Percentiles rank a stretch among this genome's conserved stretches.
Conservation (phyloP, 2,113 vertebrate genomes). For the Leucoraja erinaceus region DNA sequence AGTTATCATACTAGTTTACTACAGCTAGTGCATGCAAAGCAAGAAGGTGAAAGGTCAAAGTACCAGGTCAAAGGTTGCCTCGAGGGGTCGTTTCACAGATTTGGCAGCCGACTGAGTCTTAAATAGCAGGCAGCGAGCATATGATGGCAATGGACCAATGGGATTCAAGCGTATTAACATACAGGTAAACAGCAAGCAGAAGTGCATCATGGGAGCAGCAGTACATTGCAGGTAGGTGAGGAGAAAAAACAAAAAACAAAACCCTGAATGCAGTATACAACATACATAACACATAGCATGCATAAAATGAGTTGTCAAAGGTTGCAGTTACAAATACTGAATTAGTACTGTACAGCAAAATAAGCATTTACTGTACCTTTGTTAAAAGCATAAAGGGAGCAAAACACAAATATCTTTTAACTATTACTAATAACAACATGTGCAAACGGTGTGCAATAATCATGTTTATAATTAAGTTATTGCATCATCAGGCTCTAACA, state of each 20-base stretch:
- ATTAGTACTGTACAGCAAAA: constrained; percentile 87
- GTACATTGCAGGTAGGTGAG: constrained; percentile 99
- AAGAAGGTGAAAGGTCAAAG: constrained; percentile 99
- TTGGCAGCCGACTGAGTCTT: constrained; percentile 99
- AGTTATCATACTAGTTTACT: constrained; percentile 87
- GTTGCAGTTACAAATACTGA: constrained; percentile 78
- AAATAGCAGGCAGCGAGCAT: constrained; percentile 99
- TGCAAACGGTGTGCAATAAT: constrained; percentile 19
- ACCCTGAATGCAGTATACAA: constrained; percentile 94
- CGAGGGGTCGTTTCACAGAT: constrained; percentile 99
- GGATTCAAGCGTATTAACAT: constrained; percentile 99
- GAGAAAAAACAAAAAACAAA: constrained; percentile 80
- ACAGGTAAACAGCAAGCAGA: constrained; percentile 99
- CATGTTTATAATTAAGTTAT: not conserved
- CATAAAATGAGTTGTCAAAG: constrained; percentile 90
- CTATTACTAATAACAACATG: constrained; percentile 25
- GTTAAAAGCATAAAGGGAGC: constrained; percentile 82
- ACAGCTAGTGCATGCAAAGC: constrained; percentile 97
- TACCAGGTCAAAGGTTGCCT: constrained; percentile 99
- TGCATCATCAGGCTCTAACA: constrained; percentile 1
- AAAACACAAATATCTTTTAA: constrained; percentile 71
- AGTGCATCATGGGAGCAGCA: constrained; percentile 99
- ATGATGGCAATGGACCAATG: constrained; percentile 99
- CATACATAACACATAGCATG: constrained; percentile 99
- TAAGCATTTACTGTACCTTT: constrained; percentile 78